A percentile compares a stretch with the other conserved stretches of the same genome.
These are phyloP conservation scores for Cosmorhoe ocellata DNA, from an alignment of 2,888 invertebrate genomes.

Conservation along the genomic window DNA sequence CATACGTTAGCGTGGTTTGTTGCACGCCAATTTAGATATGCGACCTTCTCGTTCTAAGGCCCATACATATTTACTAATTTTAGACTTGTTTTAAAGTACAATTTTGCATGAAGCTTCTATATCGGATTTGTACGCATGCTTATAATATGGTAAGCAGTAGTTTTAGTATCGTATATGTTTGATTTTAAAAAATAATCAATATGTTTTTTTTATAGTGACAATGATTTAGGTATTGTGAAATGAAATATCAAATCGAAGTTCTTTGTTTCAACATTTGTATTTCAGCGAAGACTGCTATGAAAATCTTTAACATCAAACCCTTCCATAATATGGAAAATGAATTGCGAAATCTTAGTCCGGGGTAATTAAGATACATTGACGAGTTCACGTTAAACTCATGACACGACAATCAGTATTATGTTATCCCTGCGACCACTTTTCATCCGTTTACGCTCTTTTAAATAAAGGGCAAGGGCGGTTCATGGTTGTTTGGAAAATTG, in stretches of 20 bases:
- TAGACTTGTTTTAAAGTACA: constrained; percentile 4
- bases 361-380: no score
- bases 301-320: no score
- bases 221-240: no score
- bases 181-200: no score
- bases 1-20: constrained; percentile 33
- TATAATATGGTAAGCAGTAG: no score
- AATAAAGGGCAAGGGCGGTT: constrained; percentile 60
- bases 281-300: no score
- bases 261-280: no score
- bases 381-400: constrained; percentile 7
- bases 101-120: neutral
- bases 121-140: neutral
- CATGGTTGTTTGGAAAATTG: constrained; percentile 69
- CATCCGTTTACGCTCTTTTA: constrained; percentile 53
- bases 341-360: no score
- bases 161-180: no score
- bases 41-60: constrained; percentile 7
- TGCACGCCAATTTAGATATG: constrained; percentile 28
- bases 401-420: constrained; percentile 8
- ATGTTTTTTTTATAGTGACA: no score
- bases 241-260: no score
- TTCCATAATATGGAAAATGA: no score
- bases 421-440: constrained; percentile 16
- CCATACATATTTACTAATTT: constrained; percentile 5